Evolutionary conservation across 2,797 vertebrate genomes (phyloP), one percentile per base, ranked within the genome.

Genomic region (Spea hammondii): DNA sequence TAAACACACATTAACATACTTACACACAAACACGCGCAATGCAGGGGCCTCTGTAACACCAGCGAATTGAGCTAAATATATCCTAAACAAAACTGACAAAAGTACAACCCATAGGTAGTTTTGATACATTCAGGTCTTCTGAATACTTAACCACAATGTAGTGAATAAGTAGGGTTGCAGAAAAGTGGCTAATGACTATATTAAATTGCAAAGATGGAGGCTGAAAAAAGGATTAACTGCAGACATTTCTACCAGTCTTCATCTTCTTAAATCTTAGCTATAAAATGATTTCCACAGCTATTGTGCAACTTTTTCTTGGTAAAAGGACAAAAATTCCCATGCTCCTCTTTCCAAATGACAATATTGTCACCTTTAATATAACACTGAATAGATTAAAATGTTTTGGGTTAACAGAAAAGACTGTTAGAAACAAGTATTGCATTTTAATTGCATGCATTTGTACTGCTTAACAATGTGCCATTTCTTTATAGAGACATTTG

Each of bases 281-380:
- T 11, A 57, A 57, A 57, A 13, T 57, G 55, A 57, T 4, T 57
- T 57, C 12, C 14, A 78, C 4, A 65, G 55, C 5, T 51, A 45
- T 77, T 78, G 64, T 46, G 54, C n/a, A 78, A 59, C 14, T 60
- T 69, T 50, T 55, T 57, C 49, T 57, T 14, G 13, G 55, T 72
- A 53, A 69, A 50, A 47, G 32, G 77, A 74, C 65, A 47, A 74
- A 74, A 10, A 32, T 13, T n/a, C 12, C 10, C 14, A 4, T 32
- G 8, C 17, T 45, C 47, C n/a, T 59, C 44, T 51, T 50, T 44
- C 54, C 57, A 48, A 72, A 78, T 68, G 9, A 53, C 32, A 74
- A 51, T 69, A 60, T 54, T 74, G 72, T 79, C 44, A 45, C 65
- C 10, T 74, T 55, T 54, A 60, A 70, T 44, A 11, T 17, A 64